Percentiles rank a stretch among this genome's conserved stretches.
Evolutionary conservation across 2,888 invertebrate species (phyloP).

Genomic region (Kuschelorhynchus macadamiae): DNA sequence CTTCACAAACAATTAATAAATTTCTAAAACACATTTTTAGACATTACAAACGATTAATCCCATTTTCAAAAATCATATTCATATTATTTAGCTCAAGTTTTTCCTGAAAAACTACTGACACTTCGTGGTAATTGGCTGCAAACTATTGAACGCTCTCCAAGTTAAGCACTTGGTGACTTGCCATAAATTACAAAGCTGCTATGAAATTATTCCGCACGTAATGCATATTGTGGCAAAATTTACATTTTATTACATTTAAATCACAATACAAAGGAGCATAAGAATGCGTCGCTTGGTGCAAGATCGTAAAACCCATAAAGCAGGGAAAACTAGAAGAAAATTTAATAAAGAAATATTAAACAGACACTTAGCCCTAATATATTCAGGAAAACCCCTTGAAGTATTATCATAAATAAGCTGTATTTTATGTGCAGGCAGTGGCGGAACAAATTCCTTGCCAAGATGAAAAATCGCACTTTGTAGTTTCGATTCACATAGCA

Average conservation of each 20-base stretch:
- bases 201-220: neutral
- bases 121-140: too few relatives aligned
- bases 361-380: constrained; percentile 55
- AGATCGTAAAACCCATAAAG: constrained; percentile 23
- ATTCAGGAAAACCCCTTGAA: constrained; percentile 54
- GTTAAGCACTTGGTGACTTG: too few relatives aligned
- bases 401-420: constrained; percentile 57
- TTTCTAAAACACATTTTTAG: too few relatives aligned
- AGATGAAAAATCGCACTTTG: neutral
- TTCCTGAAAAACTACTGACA: too few relatives aligned
- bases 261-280: neutral
- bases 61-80: too few relatives aligned
- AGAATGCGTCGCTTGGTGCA: constrained; percentile 10
- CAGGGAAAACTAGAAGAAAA: constrained; percentile 45
- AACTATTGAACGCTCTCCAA: too few relatives aligned
- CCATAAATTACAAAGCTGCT: too few relatives aligned
- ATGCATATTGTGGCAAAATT: neutral
- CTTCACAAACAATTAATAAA: too few relatives aligned
- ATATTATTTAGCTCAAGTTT: too few relatives aligned
- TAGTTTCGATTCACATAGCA: too few relatives aligned
- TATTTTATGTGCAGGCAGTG: constrained; percentile 35
- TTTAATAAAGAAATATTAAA: constrained; percentile 59
- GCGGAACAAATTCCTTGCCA: neutral
- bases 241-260: constrained; percentile 12
- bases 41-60: too few relatives aligned